Conservation (phyloP, 1,140 invertebrate species). For the Trinorchestia longiramus region DNA sequence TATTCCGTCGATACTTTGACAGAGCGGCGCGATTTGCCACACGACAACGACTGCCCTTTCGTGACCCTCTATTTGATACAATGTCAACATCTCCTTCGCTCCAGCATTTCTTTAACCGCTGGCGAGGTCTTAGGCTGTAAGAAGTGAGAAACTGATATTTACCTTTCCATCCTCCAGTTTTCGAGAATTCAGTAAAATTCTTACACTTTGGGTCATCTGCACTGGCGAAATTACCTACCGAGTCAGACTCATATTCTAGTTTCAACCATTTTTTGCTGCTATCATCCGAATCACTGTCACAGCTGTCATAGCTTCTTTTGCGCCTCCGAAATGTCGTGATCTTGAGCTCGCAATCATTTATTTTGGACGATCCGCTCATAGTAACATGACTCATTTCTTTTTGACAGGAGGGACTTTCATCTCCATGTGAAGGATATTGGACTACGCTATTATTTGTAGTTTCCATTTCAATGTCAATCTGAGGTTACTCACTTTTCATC, state of each 20-base stretch:
- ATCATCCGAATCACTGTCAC: slow-evolving; percentile 42
- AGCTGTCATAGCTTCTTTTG: slow-evolving; percentile 44
- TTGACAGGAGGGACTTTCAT: neutral
- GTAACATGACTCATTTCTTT: slow-evolving; percentile 9
- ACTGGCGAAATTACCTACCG: neutral
- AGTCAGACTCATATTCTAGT: slow-evolving; percentile 23
- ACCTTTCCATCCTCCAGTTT: neutral
- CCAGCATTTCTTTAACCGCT: slow-evolving; percentile 43
- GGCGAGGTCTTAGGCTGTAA: slow-evolving; percentile 12
- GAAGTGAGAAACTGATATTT: slow-evolving; percentile 28
- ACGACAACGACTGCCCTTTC: slow-evolving; percentile 51
- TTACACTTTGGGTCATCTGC: neutral
- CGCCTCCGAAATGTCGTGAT: slow-evolving; percentile 7
- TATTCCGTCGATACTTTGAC: slow-evolving; percentile 84
- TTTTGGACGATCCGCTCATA: neutral
- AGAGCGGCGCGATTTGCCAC: slow-evolving; percentile 34
- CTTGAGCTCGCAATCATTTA: neutral
- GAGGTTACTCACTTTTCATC: neutral
- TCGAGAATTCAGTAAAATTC: neutral
- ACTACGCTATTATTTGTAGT: neutral
- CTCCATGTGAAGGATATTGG: neutral
- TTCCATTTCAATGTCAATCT: neutral
- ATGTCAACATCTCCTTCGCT: slow-evolving; percentile 44
- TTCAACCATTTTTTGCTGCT: slow-evolving; percentile 20
- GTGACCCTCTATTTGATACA: slow-evolving; percentile 50